Base-by-base conservation (phyloP, 1,140 invertebrate species). In the Augochlora pura region DNA sequence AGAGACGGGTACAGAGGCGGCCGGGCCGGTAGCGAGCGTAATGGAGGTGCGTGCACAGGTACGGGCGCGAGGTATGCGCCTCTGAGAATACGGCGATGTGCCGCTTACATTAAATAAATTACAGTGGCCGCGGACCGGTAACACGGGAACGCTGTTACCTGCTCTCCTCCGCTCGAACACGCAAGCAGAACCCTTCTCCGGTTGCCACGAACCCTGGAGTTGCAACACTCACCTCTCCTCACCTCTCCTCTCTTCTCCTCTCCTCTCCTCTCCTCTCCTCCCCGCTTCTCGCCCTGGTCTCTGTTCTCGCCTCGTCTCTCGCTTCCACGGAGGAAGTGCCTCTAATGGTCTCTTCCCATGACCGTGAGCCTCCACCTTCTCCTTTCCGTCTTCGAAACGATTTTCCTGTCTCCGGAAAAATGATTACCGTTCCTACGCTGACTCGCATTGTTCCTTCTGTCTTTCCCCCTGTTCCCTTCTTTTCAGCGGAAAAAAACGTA, bases 101-200 rank as follows among this genome's bases (percentile, higher is more conserved):
- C 70, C 83, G 86, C 84, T 87, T 88, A 87, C 87, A 89, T 88
- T 86, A 87, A 89, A 88, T 89, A 89, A 89, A 89, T 89, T 88
- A 88, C 88, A 86, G 87, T 88, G 84, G 86, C 84, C 63, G 87
- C 85, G 87, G 87, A 89, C 87, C 87, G 87, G 88, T 89, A 89
- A 89, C 88, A 87, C 88, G 87, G 87, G 88, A 89, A 89, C 88
- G 88, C 88, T 89, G 87, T 89, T 89, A 89, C 87, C 87, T 87
- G 84, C 76, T 82, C 82, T 77, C 72, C 71, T 65, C 79, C 63
- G 63, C 52, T 38, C 38, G 54, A n/a, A n/a, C 54, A 54, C 74
- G 46, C 27, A 23, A 21, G 49, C 18, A 70, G 63, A 75, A 67
- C 72, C 72, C 32, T 49, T 23, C 42, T 73, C 14, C n/a, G 16